Percentiles rank a stretch among this genome's conserved stretches.
Conservation (phyloP, 2,888 invertebrate species). For the Thecophora atra region DNA sequence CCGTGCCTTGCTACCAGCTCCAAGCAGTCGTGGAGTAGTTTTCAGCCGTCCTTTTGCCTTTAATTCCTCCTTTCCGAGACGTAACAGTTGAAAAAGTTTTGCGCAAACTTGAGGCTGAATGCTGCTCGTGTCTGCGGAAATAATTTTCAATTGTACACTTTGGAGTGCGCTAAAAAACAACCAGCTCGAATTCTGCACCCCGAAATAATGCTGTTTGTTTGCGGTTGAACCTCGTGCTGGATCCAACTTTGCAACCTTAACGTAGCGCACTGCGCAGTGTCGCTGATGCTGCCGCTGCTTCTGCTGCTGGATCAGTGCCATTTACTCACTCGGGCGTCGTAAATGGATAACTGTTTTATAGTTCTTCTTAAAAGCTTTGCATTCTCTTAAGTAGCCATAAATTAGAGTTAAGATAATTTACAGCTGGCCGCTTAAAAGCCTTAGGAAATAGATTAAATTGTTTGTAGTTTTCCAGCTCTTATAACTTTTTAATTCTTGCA, state of each 20-base stretch:
- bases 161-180: conserved; percentile 14
- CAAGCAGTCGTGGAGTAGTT: neutral
- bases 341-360: neutral
- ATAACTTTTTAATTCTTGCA: neutral
- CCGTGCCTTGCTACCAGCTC: neutral
- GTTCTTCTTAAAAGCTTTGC: conserved; percentile 19
- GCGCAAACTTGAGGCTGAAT: neutral
- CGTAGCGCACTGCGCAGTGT: neutral
- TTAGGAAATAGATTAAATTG: neutral
- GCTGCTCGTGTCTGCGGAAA: conserved; percentile 28
- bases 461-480: neutral
- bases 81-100: conserved; percentile 30
- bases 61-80: conserved; percentile 11
- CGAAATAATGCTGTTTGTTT: neutral
- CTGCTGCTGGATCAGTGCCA: neutral
- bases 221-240: neutral
- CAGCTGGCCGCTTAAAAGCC: neutral
- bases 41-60: neutral
- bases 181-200: neutral
- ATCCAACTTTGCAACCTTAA: neutral
- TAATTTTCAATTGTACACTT: conserved; percentile 28
- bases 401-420: conserved; percentile 7
- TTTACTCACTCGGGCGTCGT: neutral
- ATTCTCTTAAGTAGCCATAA: neutral
- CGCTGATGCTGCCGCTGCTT: neutral